phyloP scores from a whole-genome alignment of 1,140 invertebrate genomes.

The Brachionus angularis region DNA sequence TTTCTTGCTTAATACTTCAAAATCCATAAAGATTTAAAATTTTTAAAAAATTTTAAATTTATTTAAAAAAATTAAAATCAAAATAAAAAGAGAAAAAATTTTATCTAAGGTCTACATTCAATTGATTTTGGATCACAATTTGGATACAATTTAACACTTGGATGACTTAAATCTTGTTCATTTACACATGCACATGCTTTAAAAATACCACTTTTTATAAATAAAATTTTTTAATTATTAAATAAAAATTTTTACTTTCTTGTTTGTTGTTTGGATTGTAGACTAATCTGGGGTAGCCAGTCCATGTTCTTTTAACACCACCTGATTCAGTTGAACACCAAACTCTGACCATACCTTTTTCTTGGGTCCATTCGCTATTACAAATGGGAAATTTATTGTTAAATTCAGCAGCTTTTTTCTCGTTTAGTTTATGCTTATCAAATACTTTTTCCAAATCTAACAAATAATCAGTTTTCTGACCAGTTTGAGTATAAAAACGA shows the following conservation, averaged over 20 bases:
- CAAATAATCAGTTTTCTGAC: conserved; percentile 15
- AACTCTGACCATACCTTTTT: conserved; percentile 31
- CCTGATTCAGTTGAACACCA: conserved; percentile 34
- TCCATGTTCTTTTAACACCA: conserved; percentile 38
- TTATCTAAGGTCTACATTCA: conserved; percentile 10
- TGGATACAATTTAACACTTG: conserved; percentile 40
- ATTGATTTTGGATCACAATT: conserved; percentile 36
- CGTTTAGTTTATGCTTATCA: conserved; percentile 1
- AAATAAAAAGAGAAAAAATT: background rate
- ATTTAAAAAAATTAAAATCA: background rate
- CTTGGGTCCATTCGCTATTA: conserved; percentile 40
- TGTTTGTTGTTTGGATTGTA: conserved; percentile 34
- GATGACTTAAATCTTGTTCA: conserved; percentile 37
- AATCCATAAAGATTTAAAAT: too few relatives aligned
- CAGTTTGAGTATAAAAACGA: conserved; percentile 14
- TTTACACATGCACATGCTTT: conserved; percentile 40
- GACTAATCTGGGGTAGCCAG: conserved; percentile 27
- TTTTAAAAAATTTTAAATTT: background rate
- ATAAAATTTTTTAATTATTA: background rate
- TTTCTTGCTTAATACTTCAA: too few relatives aligned
- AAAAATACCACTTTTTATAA: background rate
- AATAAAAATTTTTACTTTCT: conserved; percentile 1
- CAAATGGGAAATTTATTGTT: conserved; percentile 36
- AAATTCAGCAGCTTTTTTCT: conserved; percentile 21
- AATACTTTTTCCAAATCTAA: conserved; percentile 26